Evolutionary conservation across 2,113 vertebrate genomes (phyloP).

Genomic region (Psittacula cyanocephala): DNA sequence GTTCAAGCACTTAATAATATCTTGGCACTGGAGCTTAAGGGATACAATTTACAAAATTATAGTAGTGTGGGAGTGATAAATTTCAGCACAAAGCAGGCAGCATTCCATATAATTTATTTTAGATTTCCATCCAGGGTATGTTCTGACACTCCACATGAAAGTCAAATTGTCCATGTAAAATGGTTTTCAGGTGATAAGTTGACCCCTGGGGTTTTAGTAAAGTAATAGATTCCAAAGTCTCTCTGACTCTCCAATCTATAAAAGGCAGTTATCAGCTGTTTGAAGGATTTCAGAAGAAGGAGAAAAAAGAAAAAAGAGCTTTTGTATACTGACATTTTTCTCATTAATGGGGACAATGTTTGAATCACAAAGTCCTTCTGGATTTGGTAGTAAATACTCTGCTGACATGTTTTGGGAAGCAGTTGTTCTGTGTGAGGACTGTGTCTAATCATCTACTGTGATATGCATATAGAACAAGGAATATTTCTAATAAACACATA

Average conservation of each 20-base stretch:
- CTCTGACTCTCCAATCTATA: slow-evolving; percentile 77
- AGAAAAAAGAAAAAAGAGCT: slow-evolving; percentile 23
- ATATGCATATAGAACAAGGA: slow-evolving; percentile 30
- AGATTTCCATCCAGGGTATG: slow-evolving; percentile 78
- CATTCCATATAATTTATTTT: slow-evolving; percentile 81
- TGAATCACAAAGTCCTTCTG: slow-evolving; percentile 65
- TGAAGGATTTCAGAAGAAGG: slow-evolving; percentile 77
- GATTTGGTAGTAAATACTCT: slow-evolving; percentile 76
- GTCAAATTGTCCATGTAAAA: slow-evolving; percentile 82
- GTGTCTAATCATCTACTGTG: slow-evolving; percentile 60
- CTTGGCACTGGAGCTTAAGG: slow-evolving; percentile 75
- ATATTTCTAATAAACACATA: slow-evolving; percentile 22
- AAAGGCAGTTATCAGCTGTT: slow-evolving; percentile 79
- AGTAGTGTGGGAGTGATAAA: slow-evolving; percentile 80
- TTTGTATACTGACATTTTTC: slow-evolving; percentile 74
- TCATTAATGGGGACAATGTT: slow-evolving; percentile 73
- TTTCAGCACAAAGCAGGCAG: slow-evolving; percentile 73
- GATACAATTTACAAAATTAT: slow-evolving; percentile 82
- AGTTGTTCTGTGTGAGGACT: slow-evolving; percentile 45
- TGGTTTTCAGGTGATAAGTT: slow-evolving; percentile 81
- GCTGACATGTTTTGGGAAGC: slow-evolving; percentile 66
- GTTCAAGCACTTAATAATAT: slow-evolving; percentile 77
- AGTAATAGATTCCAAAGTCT: slow-evolving; percentile 80
- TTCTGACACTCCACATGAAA: slow-evolving; percentile 80
- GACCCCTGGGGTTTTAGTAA: slow-evolving; percentile 77